A percentile compares a stretch with the other conserved stretches of the same genome.
Conservation (phyloP, 1,140 invertebrate genomes). For the Rhagoletis pomonella region DNA sequence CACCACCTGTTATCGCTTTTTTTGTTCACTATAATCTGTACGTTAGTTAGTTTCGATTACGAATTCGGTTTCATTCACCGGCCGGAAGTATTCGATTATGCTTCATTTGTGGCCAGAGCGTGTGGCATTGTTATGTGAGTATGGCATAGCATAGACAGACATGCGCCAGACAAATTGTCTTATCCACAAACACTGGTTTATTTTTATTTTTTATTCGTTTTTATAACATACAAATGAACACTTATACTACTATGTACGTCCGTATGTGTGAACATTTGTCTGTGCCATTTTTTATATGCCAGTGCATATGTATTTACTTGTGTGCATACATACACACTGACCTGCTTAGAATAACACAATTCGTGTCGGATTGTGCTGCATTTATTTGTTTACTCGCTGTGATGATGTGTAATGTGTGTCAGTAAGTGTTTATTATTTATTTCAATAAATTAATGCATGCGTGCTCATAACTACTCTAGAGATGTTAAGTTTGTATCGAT, state of each 20-base stretch:
- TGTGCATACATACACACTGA: slow-evolving; percentile 1
- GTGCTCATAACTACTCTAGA: not conserved
- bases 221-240: not conserved
- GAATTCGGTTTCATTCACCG: slow-evolving; percentile 22
- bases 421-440: slow-evolving; percentile 2
- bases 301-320: not conserved
- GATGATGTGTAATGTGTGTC: not conserved
- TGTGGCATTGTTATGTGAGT: slow-evolving; percentile 1
- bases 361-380: not conserved
- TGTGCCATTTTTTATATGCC: no score
- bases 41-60: slow-evolving; percentile 36
- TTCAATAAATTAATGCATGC: not conserved
- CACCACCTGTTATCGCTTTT: not conserved
- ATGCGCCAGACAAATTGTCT: not conserved
- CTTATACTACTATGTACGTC: no score
- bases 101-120: slow-evolving; percentile 32
- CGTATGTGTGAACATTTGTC: not conserved
- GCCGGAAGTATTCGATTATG: slow-evolving; percentile 42
- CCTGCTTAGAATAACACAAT: slow-evolving; percentile 21
- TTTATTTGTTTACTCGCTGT: not conserved
- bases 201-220: not conserved
- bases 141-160: not conserved
- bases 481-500: not conserved
- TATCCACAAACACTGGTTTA: not conserved
- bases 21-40: not conserved